Conservation (phyloP, 2,113 vertebrate species). For the Leptodactylus fuscus region DNA sequence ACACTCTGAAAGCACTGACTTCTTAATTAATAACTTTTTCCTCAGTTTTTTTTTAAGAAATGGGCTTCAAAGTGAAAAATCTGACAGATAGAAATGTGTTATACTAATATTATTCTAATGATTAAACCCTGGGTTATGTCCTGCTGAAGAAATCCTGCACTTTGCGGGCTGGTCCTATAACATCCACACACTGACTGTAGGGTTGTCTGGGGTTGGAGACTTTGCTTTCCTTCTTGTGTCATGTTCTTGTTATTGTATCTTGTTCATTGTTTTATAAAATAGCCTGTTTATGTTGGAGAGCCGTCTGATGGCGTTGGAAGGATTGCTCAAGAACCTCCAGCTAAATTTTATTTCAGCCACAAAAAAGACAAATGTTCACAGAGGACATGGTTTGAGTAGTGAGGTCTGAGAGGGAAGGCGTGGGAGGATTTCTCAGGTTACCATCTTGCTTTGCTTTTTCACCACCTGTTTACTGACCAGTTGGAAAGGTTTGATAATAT, state of each 20-base stretch:
- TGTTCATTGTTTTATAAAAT: slow-evolving; percentile 30
- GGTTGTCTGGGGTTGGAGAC: slow-evolving; percentile 15
- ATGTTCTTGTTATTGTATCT: slow-evolving; percentile 34
- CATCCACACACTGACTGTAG: not conserved
- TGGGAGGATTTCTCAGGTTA: slow-evolving; percentile 43
- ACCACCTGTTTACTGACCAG: slow-evolving; percentile 48
- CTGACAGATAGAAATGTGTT: slow-evolving; percentile 23
- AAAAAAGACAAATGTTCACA: slow-evolving; percentile 43
- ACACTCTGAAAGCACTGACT: slow-evolving; percentile 4
- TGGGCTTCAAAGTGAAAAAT: slow-evolving; percentile 8
- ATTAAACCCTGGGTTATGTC: not conserved
- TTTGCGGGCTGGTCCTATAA: not conserved
- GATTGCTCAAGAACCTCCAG: slow-evolving; percentile 36
- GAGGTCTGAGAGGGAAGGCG: slow-evolving; percentile 29
- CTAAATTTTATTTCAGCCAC: slow-evolving; percentile 30
- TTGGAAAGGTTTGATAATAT: slow-evolving; percentile 34
- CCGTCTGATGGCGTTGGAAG: not conserved
- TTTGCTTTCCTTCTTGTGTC: slow-evolving; percentile 14
- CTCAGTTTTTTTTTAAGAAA: not conserved
- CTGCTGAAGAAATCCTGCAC: not conserved
- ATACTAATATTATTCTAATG: slow-evolving; percentile 29
- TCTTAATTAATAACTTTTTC: not conserved
- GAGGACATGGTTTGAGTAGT: not conserved
- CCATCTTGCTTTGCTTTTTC: slow-evolving; percentile 51
- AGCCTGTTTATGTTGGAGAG: slow-evolving; percentile 41